Conservation (phyloP, 2,113 vertebrate species). For the Erythrocercus mccallii region DNA sequence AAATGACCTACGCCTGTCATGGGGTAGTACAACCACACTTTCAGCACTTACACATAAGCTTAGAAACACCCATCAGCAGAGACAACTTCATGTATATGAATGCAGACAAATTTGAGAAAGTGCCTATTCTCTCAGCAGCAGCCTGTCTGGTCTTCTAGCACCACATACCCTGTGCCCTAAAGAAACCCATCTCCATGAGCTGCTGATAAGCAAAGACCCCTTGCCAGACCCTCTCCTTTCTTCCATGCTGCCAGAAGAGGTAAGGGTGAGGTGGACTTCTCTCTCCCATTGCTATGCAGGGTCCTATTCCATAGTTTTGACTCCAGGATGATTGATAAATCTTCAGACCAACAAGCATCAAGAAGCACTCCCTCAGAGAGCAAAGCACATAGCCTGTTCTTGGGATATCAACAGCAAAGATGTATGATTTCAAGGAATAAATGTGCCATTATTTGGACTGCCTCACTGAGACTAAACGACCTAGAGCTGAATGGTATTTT, state of each 20-base stretch:
- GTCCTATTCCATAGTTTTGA: not conserved
- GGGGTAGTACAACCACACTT: not conserved
- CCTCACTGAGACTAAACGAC: not conserved
- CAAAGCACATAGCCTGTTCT: fast-evolving
- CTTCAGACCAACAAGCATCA: not conserved
- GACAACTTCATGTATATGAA: not conserved
- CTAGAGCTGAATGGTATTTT: not conserved
- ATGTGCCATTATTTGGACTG: not conserved
- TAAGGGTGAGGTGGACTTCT: not conserved
- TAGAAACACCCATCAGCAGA: not conserved
- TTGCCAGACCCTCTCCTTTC: not conserved
- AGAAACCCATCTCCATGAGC: not conserved
- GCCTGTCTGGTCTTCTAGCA: not conserved
- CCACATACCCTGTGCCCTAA: not conserved
- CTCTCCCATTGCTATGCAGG: fast-evolving
- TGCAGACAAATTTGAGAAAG: not conserved
- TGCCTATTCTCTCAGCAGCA: not conserved
- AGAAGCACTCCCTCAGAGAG: not conserved
- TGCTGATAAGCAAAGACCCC: not conserved
- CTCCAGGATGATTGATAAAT: not conserved
- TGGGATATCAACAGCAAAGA: not conserved
- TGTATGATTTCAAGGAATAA: not conserved
- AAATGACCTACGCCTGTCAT: fast-evolving
- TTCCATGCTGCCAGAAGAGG: not conserved
- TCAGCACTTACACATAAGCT: not conserved